Evolutionary conservation across 2,888 invertebrate genomes (phyloP).

Genomic region (Caenorhabditis sp.): DNA sequence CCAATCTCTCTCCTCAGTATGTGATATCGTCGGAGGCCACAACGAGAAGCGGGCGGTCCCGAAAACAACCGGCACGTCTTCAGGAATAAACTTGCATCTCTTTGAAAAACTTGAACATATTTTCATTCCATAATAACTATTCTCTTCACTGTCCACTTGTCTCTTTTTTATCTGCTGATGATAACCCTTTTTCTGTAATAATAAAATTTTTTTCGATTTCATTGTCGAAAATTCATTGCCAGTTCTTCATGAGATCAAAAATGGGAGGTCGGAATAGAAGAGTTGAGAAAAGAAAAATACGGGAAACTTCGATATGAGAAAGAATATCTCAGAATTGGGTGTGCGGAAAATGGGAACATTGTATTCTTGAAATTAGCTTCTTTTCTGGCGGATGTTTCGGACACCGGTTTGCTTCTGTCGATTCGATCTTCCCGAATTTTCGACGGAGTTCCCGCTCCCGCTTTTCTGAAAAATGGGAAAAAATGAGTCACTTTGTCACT

Average conservation of each 20-base stretch:
- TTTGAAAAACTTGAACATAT: not conserved
- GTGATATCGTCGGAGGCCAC: not conserved
- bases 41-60: slow-evolving; percentile 47
- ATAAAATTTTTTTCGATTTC: no score
- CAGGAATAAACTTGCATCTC: not conserved
- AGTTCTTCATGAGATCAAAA: no score
- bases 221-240: no score
- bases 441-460: not conserved
- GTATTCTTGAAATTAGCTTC: no score
- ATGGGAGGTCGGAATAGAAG: no score
- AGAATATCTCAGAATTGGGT: no score
- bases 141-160: no score
- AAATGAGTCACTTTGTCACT: no score
- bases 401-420: not conserved
- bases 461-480: not conserved
- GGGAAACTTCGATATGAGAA: no score
- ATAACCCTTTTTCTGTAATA: no score
- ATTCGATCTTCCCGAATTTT: not conserved
- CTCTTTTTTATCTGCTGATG: no score
- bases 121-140: not conserved
- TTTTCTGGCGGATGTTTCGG: not conserved
- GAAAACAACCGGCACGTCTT: slow-evolving; percentile 56
- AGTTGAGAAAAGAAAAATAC: no score
- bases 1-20: not conserved
- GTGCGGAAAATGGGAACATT: not conserved